These are phyloP conservation scores for Drosophila aff. DNA, from an alignment of 1,140 invertebrate species.

Conservation along the genomic window DNA sequence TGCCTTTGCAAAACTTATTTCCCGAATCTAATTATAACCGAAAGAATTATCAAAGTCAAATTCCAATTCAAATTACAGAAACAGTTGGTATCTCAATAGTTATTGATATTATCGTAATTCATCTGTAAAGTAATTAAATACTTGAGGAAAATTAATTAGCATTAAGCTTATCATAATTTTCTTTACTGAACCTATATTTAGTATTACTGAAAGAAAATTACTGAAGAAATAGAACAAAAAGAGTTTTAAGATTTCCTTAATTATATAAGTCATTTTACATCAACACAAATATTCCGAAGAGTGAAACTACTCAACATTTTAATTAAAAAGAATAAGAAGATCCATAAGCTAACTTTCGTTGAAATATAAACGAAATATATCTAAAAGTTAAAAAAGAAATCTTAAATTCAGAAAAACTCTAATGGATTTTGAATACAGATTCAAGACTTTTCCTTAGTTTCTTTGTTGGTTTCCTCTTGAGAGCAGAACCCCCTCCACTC, in stretches of 20 bases:
- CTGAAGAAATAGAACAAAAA: too few relatives aligned
- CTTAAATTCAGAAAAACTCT: not conserved
- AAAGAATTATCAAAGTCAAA: not conserved
- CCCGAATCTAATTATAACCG: not conserved
- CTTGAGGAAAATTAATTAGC: not conserved
- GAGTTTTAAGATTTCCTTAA: too few relatives aligned
- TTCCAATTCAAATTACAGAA: not conserved
- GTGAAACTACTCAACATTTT: not conserved
- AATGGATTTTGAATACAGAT: slow-evolving; percentile 7
- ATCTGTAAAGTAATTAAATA: not conserved
- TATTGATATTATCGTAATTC: not conserved
- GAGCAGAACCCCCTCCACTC: not conserved
- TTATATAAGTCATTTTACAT: not conserved
- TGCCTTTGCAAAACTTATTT: not conserved
- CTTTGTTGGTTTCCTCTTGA: slow-evolving; percentile 8
- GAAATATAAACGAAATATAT: not conserved
- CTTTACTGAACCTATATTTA: too few relatives aligned
- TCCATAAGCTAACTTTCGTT: too few relatives aligned
- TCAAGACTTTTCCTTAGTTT: not conserved
- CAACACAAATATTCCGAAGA: too few relatives aligned
- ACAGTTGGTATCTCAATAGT: not conserved
- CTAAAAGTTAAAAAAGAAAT: not conserved
- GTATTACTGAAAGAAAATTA: too few relatives aligned
- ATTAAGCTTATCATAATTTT: not conserved
- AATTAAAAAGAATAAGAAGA: not conserved